These are phyloP conservation scores for Leptinotarsa texana DNA, from an alignment of 1,140 invertebrate species.

Conservation along the genomic window DNA sequence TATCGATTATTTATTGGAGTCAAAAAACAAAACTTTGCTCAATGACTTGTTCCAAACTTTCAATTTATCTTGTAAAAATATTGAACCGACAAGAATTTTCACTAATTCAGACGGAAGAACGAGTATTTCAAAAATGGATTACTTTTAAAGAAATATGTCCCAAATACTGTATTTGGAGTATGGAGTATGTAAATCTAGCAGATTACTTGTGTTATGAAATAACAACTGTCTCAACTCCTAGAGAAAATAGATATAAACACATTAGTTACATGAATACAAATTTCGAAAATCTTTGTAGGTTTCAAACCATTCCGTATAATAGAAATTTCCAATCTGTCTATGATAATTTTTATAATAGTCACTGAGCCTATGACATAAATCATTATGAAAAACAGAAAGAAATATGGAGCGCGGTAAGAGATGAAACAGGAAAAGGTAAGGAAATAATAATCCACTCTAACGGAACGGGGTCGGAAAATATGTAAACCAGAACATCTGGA, in stretches of 20 bases:
- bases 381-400: too few species aligned
- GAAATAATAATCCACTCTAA: too few species aligned
- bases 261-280: too few species aligned
- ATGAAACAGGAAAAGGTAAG: too few species aligned
- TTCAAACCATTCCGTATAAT: too few species aligned
- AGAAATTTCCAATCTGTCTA: too few species aligned
- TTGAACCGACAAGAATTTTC: slow-evolving; percentile 1
- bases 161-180: not conserved
- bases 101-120: slow-evolving; percentile 8
- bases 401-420: too few species aligned
- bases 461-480: too few species aligned
- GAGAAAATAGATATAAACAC: not conserved
- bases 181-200: not conserved
- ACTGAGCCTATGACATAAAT: too few species aligned
- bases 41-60: slow-evolving; percentile 8
- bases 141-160: slow-evolving; percentile 10
- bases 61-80: not conserved
- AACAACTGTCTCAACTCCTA: not conserved
- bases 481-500: too few species aligned
- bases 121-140: not conserved
- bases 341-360: too few species aligned
- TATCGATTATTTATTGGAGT: not conserved
- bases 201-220: not conserved
- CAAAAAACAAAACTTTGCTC: not conserved
- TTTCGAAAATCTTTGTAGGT: too few species aligned